Evolutionary conservation across 2,113 vertebrate genomes (phyloP).

Genomic region (Oxygymnocypris stewartii): DNA sequence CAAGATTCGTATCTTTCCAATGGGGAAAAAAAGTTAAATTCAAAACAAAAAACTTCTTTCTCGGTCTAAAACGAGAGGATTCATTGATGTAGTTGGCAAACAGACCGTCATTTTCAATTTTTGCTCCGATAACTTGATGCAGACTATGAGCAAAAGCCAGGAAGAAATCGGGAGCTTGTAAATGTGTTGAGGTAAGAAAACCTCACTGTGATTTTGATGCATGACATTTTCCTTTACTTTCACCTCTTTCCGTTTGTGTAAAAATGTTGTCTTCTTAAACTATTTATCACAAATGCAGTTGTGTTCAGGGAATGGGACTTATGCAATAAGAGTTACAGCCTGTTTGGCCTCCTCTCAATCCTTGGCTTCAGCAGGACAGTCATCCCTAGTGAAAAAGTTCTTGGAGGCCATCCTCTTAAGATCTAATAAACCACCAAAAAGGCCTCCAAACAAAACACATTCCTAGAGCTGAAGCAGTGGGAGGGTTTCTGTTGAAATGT

Average conservation of each 20-base stretch:
- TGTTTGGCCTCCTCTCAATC: conserved; percentile 5
- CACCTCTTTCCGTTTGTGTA: conserved; percentile 47
- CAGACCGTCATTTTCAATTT: no score
- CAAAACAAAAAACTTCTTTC: neutral
- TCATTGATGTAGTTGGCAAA: no score
- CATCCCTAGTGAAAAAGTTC: conserved; percentile 38
- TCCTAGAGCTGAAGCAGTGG: conserved; percentile 45
- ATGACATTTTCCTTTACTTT: conserved; percentile 15
- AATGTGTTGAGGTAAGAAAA: neutral
- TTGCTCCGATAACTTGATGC: no score
- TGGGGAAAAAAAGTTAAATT: neutral
- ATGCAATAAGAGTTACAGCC: conserved; percentile 47
- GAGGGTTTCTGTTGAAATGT: conserved; percentile 19
- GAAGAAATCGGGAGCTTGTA: neutral
- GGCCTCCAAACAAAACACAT: conserved; percentile 55
- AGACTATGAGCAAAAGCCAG: no score
- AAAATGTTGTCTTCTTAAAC: conserved; percentile 35
- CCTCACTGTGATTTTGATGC: conserved; percentile 15
- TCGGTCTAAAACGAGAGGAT: no score
- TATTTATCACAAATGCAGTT: conserved; percentile 45
- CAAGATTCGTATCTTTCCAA: neutral
- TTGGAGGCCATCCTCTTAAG: conserved; percentile 42
- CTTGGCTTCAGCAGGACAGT: conserved; percentile 41
- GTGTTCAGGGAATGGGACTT: conserved; percentile 54
- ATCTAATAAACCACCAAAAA: conserved; percentile 40